Conservation (phyloP, 2,888 invertebrate genomes). For the Hyposoter dolosus region DNA sequence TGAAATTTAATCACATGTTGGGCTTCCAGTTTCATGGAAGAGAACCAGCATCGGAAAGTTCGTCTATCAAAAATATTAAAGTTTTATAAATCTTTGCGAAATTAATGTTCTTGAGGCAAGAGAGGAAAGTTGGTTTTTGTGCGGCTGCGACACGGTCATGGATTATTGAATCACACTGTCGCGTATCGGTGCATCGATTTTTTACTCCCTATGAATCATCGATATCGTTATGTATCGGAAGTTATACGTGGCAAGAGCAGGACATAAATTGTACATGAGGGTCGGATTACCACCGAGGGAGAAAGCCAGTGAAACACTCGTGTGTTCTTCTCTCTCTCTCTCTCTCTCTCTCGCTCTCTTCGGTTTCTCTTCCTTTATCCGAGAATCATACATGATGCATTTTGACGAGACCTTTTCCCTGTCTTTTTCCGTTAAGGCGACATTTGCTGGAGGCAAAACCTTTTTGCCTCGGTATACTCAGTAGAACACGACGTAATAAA, state of each 20-base stretch:
- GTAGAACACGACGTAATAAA: slow-evolving; percentile 24
- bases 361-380: background rate
- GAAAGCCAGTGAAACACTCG: slow-evolving; percentile 8
- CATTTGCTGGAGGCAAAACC: slow-evolving; percentile 13
- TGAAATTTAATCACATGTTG: background rate
- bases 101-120: slow-evolving; percentile 13
- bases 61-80: background rate
- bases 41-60: no score
- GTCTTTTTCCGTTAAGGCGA: slow-evolving; percentile 32
- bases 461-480: background rate
- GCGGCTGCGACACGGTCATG: slow-evolving; percentile 15
- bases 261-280: slow-evolving; percentile 46
- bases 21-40: background rate
- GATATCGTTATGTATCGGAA: slow-evolving; percentile 13
- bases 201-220: slow-evolving; percentile 48
- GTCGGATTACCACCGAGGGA: slow-evolving; percentile 44
- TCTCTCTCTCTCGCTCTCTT: background rate
- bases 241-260: slow-evolving; percentile 33
- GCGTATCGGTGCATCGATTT: slow-evolving; percentile 33
- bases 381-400: slow-evolving; percentile 55
- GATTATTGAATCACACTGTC: slow-evolving; percentile 45
- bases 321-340: background rate
- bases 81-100: background rate
- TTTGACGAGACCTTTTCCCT: slow-evolving; percentile 28
- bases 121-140: slow-evolving; percentile 20